Base-by-base conservation (phyloP, 2,797 vertebrate genomes). In the Phoxinus dragarum region DNA sequence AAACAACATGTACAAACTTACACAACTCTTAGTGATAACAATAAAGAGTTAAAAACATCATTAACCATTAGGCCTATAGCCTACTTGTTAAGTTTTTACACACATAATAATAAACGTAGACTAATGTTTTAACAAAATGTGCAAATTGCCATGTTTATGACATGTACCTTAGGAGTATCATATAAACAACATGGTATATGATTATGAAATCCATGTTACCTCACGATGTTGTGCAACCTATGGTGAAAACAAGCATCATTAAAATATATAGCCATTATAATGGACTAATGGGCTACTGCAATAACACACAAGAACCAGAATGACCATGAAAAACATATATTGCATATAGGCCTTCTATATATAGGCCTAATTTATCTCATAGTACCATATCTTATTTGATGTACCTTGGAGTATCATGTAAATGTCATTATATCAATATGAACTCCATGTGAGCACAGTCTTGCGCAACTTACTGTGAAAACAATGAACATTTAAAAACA, bases 401-500 rank as follows among this genome's bases (percentile, higher is more conserved):
- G 68, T n/a, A 11, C 0, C 56, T 78, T 61, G 23, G 54, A 34
- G 23, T 77, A 23, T 40, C 12, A 40, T 27, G 36, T 12, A n/a
- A 40, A 76, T 38, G 19, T 38, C 19, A 56, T 23, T 75, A 38
- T 21, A 54, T 47, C n/a, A 27, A 73, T 27, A 31, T 31, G 17
- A 64, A 78, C 19, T 79, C 9, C 16, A 44, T 12, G 9, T 19
- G 40, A 21, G 34, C n/a, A 44, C 76, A 31, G 16, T 19, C 36
- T 64, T 79, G 17, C 2, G 5, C 76, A 79, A 44, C 56, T 31
- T 42, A 10, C 16, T 8, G 40, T 64, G 16, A 79, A 64, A 79
- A 34, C n/a, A 44, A 16, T 36, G 59, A 64, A 64, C 56, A 34
- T 9, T 64, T 67, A 36, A 80, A 80, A 80, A 67, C 42, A 80